Percentiles rank a stretch among this genome's conserved stretches.
phyloP scores from a whole-genome alignment of 1,140 invertebrate genomes.

The Euschistus heros region DNA sequence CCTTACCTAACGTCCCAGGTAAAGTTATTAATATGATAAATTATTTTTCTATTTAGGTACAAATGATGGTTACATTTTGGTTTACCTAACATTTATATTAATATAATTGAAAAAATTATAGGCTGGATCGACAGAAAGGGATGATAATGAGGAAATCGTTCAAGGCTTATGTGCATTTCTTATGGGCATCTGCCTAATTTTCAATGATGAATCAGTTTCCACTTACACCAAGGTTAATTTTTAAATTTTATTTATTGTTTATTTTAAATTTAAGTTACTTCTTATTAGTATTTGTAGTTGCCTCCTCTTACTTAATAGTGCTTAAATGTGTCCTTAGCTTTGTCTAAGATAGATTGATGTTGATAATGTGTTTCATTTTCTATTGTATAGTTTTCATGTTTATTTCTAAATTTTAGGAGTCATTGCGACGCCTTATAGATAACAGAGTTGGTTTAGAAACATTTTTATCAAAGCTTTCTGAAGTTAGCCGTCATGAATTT shows the following conservation, averaged over 20 bases:
- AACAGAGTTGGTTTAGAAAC: slow-evolving; percentile 86
- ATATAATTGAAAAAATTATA: slow-evolving; percentile 26
- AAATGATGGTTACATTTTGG: not conserved
- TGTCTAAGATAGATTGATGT: not conserved
- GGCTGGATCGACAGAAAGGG: slow-evolving; percentile 59
- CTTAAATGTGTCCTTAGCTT: not conserved
- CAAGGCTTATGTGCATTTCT: slow-evolving; percentile 90
- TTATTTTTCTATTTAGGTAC: not conserved
- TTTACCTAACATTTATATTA: not conserved
- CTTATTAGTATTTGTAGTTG: not conserved
- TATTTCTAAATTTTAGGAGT: slow-evolving; percentile 43
- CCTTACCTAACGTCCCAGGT: slow-evolving; percentile 72
- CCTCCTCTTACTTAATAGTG: not conserved
- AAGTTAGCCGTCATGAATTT: slow-evolving; percentile 77
- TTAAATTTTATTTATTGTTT: not conserved
- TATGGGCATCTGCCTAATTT: slow-evolving; percentile 83
- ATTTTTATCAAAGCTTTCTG: slow-evolving; percentile 74
- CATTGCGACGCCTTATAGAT: slow-evolving; percentile 72
- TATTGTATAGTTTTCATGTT: not conserved
- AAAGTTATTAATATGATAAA: slow-evolving; percentile 29
- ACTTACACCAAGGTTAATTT: slow-evolving; percentile 55
- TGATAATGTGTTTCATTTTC: too few relatives aligned
- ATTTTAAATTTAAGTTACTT: not conserved
- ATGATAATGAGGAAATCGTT: slow-evolving; percentile 78
- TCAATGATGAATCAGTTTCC: slow-evolving; percentile 78